Evolutionary conservation across 2,888 invertebrate species (phyloP).

Genomic region (Harpalus rubripes): DNA sequence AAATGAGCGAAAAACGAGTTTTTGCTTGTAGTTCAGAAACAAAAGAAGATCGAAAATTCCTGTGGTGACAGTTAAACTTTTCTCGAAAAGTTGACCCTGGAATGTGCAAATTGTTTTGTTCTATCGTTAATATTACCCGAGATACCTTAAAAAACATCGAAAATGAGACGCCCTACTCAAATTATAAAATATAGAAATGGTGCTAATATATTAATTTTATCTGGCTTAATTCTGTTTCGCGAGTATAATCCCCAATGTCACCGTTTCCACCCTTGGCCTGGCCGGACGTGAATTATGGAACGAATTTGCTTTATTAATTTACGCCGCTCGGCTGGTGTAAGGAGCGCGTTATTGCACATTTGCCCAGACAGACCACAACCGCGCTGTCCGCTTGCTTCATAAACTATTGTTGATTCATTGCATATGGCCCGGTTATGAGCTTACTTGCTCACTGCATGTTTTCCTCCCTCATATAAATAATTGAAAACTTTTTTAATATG

Average conservation of each 20-base stretch:
- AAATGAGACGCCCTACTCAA: no score
- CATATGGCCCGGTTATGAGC: neutral
- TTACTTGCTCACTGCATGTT: neutral
- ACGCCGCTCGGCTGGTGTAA: conserved; percentile 32
- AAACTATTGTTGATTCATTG: conserved; percentile 58
- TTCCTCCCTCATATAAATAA: conserved; percentile 2
- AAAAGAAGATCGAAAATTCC: no score
- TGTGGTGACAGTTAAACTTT: no score
- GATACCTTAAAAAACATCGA: no score
- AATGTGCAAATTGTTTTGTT: no score
- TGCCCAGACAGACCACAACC: conserved; percentile 13
- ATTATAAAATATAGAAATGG: neutral
- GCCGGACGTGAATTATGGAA: conserved; percentile 40
- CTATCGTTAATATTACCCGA: no score
- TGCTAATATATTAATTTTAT: conserved; percentile 10
- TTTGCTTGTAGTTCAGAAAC: no score
- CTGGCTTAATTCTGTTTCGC: neutral
- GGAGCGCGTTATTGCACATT: conserved; percentile 61
- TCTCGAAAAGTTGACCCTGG: no score
- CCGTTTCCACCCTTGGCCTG: neutral
- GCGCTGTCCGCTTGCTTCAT: conserved; percentile 27
- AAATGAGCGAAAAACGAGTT: no score
- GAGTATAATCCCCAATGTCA: conserved; percentile 7
- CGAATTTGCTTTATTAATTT: conserved; percentile 62
- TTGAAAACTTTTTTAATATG: conserved; percentile 18